Evolutionary conservation across 2,113 vertebrate genomes (phyloP), one percentile per base, ranked within the genome.

Genomic region (Gallinago media): DNA sequence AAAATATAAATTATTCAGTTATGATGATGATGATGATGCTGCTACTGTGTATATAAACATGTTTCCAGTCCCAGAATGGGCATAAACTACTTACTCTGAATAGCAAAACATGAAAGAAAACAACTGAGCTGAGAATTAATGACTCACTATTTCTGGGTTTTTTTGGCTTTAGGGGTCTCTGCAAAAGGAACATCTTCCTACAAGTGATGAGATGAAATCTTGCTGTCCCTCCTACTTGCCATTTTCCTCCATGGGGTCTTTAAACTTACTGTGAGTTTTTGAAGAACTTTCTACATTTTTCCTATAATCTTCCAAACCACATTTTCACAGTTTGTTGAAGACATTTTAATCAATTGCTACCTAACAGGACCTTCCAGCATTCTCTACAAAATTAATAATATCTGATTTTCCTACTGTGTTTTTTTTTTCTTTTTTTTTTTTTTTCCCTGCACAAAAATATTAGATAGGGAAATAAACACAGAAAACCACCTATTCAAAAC

Each of bases 71-170:
- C 88, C 95, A 90, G 68, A 95, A 95, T 91, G 85, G 86, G 34
- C 73, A 84, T 90, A 92, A 94, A 92, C 78, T 83, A 55, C 90
- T 96, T 96, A 80, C 79, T 88, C 31, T 92, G 85, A 94, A 96
- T 75, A 92, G 85, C 58, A 95, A 95, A 96, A 81, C 80, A 94
- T 78, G 59, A 93, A 94, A 76, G 82, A 92, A 93, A 96, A 94
- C 83, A 86, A 92, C 92, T 49, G 68, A 96, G 18, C 83, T 81
- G 76, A 95, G 86, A 93, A 90, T 77, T 84, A 92, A 91, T 92
- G 92, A 93, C 59, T 93, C 90, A 92, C 68, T 62, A 65, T 90
- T 95, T 88, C 82, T 82, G 66, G 14, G 15, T 46, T 91, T 74
- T 38, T 46, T 66, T 63, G 74, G 68, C 73, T 83, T 70, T 81